Conservation (phyloP, 2,888 invertebrate genomes). For the Cacoxenus indagator region DNA sequence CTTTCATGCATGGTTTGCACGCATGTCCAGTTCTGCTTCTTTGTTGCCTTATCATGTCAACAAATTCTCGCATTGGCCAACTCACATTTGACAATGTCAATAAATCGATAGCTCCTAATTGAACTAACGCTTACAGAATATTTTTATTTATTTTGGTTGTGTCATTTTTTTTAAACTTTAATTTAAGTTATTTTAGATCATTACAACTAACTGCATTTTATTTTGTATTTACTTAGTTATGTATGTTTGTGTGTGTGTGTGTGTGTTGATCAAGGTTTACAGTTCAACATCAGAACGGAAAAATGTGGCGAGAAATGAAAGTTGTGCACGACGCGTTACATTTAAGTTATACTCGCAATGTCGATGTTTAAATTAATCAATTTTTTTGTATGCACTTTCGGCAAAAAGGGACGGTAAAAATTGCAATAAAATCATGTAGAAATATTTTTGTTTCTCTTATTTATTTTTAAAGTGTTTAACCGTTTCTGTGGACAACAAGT, state of each 20-base stretch:
- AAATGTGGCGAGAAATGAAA: background rate
- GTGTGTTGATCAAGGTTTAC: slow-evolving; percentile 6
- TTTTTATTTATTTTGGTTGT: too few relatives aligned
- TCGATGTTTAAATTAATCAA: slow-evolving; percentile 55
- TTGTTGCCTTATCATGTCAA: too few relatives aligned
- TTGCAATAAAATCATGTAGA: slow-evolving; percentile 69
- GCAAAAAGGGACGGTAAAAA: slow-evolving; percentile 70
- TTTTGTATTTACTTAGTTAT: too few relatives aligned
- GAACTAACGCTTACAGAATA: too few relatives aligned
- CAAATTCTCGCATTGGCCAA: too few relatives aligned
- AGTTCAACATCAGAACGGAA: background rate
- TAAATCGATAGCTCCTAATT: too few relatives aligned
- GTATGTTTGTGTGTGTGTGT: background rate
- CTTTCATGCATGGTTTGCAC: background rate
- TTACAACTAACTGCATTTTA: background rate
- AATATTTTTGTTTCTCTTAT: slow-evolving; percentile 42
- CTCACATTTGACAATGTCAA: too few relatives aligned
- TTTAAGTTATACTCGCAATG: slow-evolving; percentile 36
- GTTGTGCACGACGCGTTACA: background rate
- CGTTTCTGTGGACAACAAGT: slow-evolving; percentile 15
- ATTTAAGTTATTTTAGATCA: background rate
- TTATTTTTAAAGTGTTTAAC: slow-evolving; percentile 23
- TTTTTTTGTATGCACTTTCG: slow-evolving; percentile 27
- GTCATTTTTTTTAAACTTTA: background rate
- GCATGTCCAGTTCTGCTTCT: background rate